Base-by-base conservation (phyloP, 2,888 invertebrate genomes). In the Trichogramma dendrolimi region DNA sequence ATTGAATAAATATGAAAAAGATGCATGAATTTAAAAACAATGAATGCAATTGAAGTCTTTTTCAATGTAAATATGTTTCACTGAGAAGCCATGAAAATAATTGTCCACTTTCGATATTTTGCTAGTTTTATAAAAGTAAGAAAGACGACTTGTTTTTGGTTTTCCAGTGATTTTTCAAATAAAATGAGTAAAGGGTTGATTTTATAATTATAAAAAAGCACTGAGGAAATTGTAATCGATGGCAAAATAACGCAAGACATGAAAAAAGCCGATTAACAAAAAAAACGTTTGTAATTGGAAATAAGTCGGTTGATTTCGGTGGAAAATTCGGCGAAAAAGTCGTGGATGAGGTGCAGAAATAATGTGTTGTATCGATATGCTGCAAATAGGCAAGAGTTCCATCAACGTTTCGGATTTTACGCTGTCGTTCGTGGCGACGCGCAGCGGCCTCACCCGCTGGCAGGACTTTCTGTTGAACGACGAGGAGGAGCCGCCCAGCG, bases 381-480 rank as follows among this genome's bases (percentile, higher is more conserved):
- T 27, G 3, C 1, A 27, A 27, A 27, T 27, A 94, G 93, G 84
- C 85, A 87, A 77, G 90, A 91, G 78, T 87, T 92, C 73, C 89
- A 91, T 72, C 87, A 90, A 80, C 86, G 91, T 58, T 92, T 92
- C 74, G 92, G 93, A 55, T 88, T 92, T 92, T 73, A 90, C 89
- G 52, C 85, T 91, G 53, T 91, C 92, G 2, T 96, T 95, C 79
- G 82, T 96, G 74, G 90, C 95, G 50, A 95, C 95, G 0, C 90
- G 93, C 76, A 94, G 92, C 74, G 95, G 95, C 0, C 83, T 96
- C 4, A 92, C 93, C 0, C 83, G 95, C 64, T 95, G 94, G 93
- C 89, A 92, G 73, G 91, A 92, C 58, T 86, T 87, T 68, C 83
- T 84, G 39, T 80, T 84, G 56, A 85, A 86, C 67, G 81, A 83